A percentile compares a stretch with the other conserved stretches of the same genome.
Evolutionary conservation across 2,113 vertebrate species (phyloP).

Genomic region (Helogale parvula): DNA sequence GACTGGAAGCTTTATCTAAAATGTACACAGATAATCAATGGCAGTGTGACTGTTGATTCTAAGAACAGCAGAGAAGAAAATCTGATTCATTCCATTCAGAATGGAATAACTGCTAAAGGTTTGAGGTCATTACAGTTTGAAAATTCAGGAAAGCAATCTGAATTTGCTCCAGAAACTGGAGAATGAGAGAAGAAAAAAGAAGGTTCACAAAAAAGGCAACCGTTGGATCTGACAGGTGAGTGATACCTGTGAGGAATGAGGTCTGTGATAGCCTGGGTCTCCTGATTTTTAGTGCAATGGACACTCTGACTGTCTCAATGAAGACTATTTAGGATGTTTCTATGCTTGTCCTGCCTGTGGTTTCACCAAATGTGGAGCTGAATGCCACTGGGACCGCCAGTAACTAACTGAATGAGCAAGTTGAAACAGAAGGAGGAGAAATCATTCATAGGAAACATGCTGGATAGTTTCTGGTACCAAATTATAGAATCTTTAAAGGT

Average conservation of each 20-base stretch:
- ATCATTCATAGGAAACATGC: slow-evolving; percentile 94
- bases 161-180: slow-evolving; percentile 88
- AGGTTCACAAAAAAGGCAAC: slow-evolving; percentile 83
- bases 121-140: slow-evolving; percentile 90
- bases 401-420: slow-evolving; percentile 98
- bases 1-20: slow-evolving; percentile 89
- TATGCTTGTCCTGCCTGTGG: slow-evolving; percentile 93
- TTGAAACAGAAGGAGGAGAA: slow-evolving; percentile 96
- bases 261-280: slow-evolving; percentile 94
- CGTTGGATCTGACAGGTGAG: slow-evolving; percentile 86
- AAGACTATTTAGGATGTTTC: slow-evolving; percentile 96
- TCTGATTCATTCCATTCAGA: slow-evolving; percentile 81
- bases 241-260: slow-evolving; percentile 90
- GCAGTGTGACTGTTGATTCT: slow-evolving; percentile 84
- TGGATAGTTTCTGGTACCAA: slow-evolving; percentile 72
- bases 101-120: slow-evolving; percentile 88
- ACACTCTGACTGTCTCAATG: slow-evolving; percentile 96
- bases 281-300: slow-evolving; percentile 91
- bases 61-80: slow-evolving; percentile 84
- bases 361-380: slow-evolving; percentile 93
- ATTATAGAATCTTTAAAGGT: neutral
- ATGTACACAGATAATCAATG: slow-evolving; percentile 88
- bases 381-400: slow-evolving; percentile 97
- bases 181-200: slow-evolving; percentile 87
- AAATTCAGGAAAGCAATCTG: slow-evolving; percentile 89